These are phyloP conservation scores for Scaptomyza pallida DNA, from an alignment of 1,140 invertebrate genomes.

Conservation along the genomic window DNA sequence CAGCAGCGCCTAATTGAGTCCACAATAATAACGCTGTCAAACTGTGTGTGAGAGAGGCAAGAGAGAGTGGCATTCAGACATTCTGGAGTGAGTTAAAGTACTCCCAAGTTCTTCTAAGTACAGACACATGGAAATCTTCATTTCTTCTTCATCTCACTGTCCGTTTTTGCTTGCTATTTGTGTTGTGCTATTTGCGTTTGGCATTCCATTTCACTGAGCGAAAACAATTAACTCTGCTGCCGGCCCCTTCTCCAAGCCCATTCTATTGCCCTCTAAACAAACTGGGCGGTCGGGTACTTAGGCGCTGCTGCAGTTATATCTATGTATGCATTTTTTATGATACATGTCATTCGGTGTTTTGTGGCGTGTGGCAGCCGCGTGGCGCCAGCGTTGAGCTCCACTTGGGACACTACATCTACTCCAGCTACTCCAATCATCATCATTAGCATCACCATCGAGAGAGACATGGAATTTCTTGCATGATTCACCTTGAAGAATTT, in stretches of 20 bases:
- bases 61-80: not conserved
- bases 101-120: not conserved
- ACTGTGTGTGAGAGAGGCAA: not conserved
- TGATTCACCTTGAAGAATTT: conserved; percentile 8
- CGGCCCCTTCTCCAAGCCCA: conserved; percentile 3
- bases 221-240: conserved; percentile 65
- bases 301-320: conserved; percentile 1
- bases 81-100: conserved; percentile 17
- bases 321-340: conserved; percentile 58
- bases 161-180: conserved; percentile 66
- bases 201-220: conserved; percentile 72
- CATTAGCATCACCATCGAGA: conserved; percentile 11
- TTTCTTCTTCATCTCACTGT: not conserved
- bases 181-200: conserved; percentile 75
- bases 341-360: conserved; percentile 54
- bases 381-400: conserved; percentile 10
- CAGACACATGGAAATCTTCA: conserved; percentile 54
- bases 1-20: conserved; percentile 63
- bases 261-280: conserved; percentile 1
- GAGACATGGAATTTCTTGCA: conserved; percentile 35
- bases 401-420: not conserved
- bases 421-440: conserved; percentile 2
- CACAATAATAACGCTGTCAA: conserved; percentile 71
- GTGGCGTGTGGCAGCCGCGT: conserved; percentile 3
- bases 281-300: conserved; percentile 35